Evolutionary conservation across 2,113 vertebrate species (phyloP), one percentile per base, ranked within the genome.

Genomic region (Cygnus atratus): DNA sequence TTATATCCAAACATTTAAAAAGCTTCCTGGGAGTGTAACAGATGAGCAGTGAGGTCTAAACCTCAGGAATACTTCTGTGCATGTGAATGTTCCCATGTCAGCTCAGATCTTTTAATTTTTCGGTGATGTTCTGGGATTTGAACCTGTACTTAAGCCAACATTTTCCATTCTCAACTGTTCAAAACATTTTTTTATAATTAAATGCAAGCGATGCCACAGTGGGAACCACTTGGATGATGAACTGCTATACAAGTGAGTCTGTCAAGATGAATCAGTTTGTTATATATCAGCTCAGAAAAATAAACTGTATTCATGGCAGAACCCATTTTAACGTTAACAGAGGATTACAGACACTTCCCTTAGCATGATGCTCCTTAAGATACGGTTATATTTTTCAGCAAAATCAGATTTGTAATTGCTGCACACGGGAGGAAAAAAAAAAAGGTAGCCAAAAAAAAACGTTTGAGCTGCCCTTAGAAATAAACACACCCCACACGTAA

Each of bases 171-270:
- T 72, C 33, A 50, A 91, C 35, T 1, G 7, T 57, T 95, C 58
- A 52, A 37, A 93, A 33, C 15, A 78, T 54, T 58, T 83, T 93
- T 93, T 95, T 58, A 21, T 86, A 93, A 92, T 92, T 91, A 96
- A 92, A 88, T 41, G 37, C 93, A 93, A 94, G 65, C 1, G 28
- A 67, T 54, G 78, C 58, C 79, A 80, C 65, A 86, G 82, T 81
- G 61, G 93, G 80, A 96, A 72, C 65, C 86, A 88, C 73, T 68
- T 46, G 92, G 90, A 75, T 76, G 82, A 92, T 48, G 80, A 91
- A 66, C 58, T 84, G 84, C 84, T 92, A 18, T 10, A 61, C 81
- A 74, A 91, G 54, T 68, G 80, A 89, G 79, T 48, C 87, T 97
- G 92, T 96, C 37, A 39, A 92, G 87, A 93, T 7, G 0, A 87